Percentiles rank a stretch among this genome's conserved stretches.
Evolutionary conservation across 2,113 vertebrate genomes (phyloP).

Genomic region (Gnathonemus echidnorhynchus): DNA sequence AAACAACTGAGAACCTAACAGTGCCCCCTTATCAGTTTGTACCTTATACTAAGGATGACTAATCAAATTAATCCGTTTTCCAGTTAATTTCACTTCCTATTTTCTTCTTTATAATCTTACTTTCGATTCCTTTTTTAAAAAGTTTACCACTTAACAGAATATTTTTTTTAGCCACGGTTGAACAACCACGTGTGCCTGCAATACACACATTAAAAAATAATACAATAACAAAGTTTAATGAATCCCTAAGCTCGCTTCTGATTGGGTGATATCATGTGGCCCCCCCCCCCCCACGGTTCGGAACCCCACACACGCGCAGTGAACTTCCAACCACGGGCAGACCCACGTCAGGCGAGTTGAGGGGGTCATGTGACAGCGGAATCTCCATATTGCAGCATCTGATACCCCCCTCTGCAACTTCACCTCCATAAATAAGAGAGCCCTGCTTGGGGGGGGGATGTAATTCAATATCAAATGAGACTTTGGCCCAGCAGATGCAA

Average conservation of each 20-base stretch:
- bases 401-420: conserved; percentile 72
- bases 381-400: conserved; percentile 78
- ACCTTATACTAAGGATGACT: neutral
- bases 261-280: neutral
- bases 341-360: conserved; percentile 62
- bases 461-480: conserved; percentile 74
- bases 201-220: neutral
- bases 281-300: neutral
- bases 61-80: neutral
- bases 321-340: conserved; percentile 58
- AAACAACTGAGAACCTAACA: neutral
- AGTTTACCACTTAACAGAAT: neutral
- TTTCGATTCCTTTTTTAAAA: neutral
- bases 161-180: neutral
- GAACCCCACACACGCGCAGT: neutral
- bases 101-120: neutral
- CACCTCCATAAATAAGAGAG: conserved; percentile 60
- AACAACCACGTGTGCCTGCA: neutral
- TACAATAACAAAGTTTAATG: too few species aligned
- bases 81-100: neutral
- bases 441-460: conserved; percentile 62
- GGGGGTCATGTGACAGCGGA: conserved; percentile 70
- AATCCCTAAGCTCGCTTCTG: neutral
- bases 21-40: neutral
- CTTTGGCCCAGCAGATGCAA: conserved; percentile 70